Percentiles rank a stretch among this genome's conserved stretches.
phyloP scores from a whole-genome alignment of 2,797 vertebrate species.

The Babyrousa celebensis region DNA sequence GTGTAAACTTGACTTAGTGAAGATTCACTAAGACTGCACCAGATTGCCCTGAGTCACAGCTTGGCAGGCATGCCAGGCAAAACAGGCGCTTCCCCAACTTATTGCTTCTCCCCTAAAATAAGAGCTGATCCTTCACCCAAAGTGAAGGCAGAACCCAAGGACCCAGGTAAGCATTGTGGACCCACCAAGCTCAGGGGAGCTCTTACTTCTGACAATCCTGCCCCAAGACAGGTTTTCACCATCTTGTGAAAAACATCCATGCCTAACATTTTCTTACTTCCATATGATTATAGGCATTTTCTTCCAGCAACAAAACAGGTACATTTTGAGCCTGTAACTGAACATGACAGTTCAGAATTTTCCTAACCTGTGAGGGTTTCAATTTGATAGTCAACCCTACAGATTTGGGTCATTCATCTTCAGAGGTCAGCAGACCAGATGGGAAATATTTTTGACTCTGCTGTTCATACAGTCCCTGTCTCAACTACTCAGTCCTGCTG shows the following conservation, averaged over 20 bases:
- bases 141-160: neutral
- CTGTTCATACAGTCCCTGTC: neutral
- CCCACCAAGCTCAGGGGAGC: neutral
- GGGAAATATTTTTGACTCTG: neutral
- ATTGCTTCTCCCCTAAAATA: neutral
- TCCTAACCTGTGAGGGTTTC: neutral
- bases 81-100: slow-evolving; percentile 29
- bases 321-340: neutral
- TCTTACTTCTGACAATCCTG: neutral
- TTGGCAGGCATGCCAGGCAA: slow-evolving; percentile 64
- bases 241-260: neutral
- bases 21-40: neutral
- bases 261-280: neutral
- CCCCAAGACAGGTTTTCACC: neutral
- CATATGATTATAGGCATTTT: neutral
- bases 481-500: neutral
- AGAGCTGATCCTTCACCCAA: neutral
- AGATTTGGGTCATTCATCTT: neutral
- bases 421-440: neutral
- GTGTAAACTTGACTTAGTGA: slow-evolving; percentile 45
- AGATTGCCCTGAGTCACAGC: slow-evolving; percentile 77
- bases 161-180: neutral
- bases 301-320: neutral
- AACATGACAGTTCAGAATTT: neutral
- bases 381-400: neutral